These are phyloP conservation scores for Tragopan temminckii DNA, from an alignment of 2,797 vertebrate genomes.

Conservation along the genomic window DNA sequence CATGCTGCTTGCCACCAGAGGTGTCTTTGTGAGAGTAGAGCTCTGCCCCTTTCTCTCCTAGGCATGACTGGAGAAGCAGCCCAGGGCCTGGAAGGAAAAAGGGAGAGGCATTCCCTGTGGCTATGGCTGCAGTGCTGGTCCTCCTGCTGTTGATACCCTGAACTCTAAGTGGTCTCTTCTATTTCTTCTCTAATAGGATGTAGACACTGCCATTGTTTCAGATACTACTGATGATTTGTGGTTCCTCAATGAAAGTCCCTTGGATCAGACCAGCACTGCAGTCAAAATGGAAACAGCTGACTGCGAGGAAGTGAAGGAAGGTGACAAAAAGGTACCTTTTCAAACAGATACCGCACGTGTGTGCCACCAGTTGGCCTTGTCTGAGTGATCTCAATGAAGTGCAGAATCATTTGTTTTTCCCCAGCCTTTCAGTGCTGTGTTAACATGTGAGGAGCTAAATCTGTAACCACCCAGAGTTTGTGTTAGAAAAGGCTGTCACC, in stretches of 20 bases:
- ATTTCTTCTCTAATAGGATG: constrained; percentile 86
- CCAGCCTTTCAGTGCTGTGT: background rate
- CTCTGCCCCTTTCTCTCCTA: background rate
- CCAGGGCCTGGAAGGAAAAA: background rate
- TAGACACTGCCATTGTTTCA: constrained; percentile 95
- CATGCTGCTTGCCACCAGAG: background rate
- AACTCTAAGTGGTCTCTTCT: background rate
- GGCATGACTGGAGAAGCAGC: background rate
- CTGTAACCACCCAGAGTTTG: background rate
- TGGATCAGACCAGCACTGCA: constrained; percentile 89
- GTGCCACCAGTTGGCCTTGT: background rate
- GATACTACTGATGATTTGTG: constrained; percentile 97
- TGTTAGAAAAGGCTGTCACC: background rate
- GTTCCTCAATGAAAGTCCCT: constrained; percentile 92
- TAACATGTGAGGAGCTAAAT: background rate
- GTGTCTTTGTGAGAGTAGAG: background rate
- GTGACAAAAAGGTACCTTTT: constrained; percentile 77
- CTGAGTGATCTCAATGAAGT: background rate
- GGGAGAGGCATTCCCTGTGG: background rate
- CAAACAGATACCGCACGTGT: background rate
- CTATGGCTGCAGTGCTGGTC: background rate
- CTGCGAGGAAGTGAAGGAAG: constrained; percentile 75
- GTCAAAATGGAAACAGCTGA: constrained; percentile 88
- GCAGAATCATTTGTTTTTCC: background rate
- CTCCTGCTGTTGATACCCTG: background rate